These are phyloP conservation scores for Hipposideros larvatus DNA, from an alignment of 2,797 vertebrate species.

Conservation along the genomic window DNA sequence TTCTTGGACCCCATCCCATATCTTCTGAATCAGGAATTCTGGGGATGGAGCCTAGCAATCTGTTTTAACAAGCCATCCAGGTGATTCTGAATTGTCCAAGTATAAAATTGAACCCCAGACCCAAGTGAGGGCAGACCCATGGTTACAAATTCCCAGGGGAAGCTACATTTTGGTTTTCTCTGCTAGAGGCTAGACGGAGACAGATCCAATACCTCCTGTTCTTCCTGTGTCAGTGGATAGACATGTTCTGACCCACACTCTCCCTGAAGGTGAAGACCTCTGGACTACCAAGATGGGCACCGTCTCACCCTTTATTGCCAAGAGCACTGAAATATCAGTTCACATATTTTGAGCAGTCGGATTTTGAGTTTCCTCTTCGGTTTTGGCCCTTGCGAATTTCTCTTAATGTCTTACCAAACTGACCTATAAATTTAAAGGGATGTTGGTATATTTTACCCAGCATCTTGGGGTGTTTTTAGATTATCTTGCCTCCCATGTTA, in stretches of 20 bases:
- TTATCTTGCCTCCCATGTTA: not conserved
- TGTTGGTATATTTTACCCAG: not conserved
- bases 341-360: not conserved
- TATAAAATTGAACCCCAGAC: not conserved
- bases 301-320: not conserved
- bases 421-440: conserved; percentile 5
- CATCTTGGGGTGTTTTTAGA: not conserved
- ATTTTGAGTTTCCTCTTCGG: conserved; percentile 22
- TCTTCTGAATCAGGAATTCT: not conserved
- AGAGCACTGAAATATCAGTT: not conserved
- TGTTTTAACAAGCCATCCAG: not conserved
- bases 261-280: not conserved
- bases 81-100: not conserved
- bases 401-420: conserved; percentile 14
- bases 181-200: not conserved
- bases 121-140: not conserved
- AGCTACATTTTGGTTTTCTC: not conserved
- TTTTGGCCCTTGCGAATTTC: conserved; percentile 36
- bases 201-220: not conserved
- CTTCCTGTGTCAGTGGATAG: not conserved
- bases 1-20: not conserved
- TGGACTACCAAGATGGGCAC: not conserved
- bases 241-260: not conserved
- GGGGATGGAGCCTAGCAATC: not conserved
- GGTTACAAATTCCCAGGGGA: not conserved